Percentiles rank a stretch among this genome's conserved stretches.
Conservation (phyloP, 2,888 invertebrate species). For the Drosophila pullipes region DNA sequence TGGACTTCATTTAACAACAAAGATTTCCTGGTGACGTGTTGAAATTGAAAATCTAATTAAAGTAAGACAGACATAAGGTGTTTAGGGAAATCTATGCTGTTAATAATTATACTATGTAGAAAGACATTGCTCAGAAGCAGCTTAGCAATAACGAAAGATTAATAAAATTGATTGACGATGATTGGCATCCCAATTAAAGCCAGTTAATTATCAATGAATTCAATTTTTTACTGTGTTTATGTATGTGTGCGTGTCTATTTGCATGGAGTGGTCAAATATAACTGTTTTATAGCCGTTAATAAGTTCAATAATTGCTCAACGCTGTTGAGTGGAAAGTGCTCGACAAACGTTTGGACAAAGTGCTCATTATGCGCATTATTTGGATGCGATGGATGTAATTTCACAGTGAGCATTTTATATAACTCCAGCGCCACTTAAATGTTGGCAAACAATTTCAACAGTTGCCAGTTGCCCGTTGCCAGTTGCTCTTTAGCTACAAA, state of each 20-base stretch:
- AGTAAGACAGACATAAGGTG: not conserved
- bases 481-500: constrained; percentile 3
- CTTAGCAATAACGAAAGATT: not conserved
- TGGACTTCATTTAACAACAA: not conserved
- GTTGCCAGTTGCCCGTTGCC: constrained; percentile 1
- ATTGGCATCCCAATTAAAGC: not conserved
- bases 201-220: not conserved
- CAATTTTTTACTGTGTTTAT: not conserved
- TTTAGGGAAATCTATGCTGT: not conserved
- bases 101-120: not conserved
- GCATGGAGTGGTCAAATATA: not conserved
- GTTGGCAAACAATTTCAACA: constrained; percentile 66
- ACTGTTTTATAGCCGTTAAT: not conserved
- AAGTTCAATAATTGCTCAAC: constrained; percentile 26
- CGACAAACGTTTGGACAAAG: constrained; percentile 40
- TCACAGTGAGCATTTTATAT: constrained; percentile 40
- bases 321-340: constrained; percentile 28
- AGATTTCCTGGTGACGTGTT: not conserved
- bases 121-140: not conserved
- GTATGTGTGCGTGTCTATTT: not conserved
- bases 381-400: constrained; percentile 33
- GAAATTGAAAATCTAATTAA: not conserved
- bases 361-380: constrained; percentile 50
- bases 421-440: constrained; percentile 69
- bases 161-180: not conserved